Percentiles rank a stretch among this genome's conserved stretches.
These are phyloP conservation scores for Thomomys bottae DNA, from an alignment of 2,113 vertebrate species.

Conservation along the genomic window DNA sequence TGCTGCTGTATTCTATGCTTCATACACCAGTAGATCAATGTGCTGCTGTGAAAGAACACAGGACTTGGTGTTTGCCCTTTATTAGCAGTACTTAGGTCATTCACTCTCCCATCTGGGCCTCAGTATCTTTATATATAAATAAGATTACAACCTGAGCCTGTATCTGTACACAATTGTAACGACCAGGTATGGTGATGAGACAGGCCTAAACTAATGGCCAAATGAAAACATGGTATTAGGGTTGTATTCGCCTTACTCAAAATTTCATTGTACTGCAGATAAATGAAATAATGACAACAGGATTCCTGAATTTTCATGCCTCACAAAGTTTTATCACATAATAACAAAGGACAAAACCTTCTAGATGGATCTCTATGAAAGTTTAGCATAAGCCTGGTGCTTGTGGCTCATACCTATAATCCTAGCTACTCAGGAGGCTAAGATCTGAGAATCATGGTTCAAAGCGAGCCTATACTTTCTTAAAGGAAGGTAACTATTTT, in stretches of 20 bases:
- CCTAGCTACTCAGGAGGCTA: too few relatives aligned
- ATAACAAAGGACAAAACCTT: not conserved
- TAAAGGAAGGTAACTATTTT: too few relatives aligned
- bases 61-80: not conserved
- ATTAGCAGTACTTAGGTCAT: not conserved
- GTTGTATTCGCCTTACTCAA: slow-evolving; percentile 21
- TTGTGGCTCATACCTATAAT: too few relatives aligned
- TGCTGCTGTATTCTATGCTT: not conserved
- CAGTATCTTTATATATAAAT: slow-evolving; percentile 27
- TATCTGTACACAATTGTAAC: not conserved
- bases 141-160: not conserved
- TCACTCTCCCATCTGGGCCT: not conserved
- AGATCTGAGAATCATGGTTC: too few relatives aligned
- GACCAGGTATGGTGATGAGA: not conserved
- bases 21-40: not conserved
- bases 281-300: slow-evolving; percentile 29
- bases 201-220: not conserved
- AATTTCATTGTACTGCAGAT: slow-evolving; percentile 33
- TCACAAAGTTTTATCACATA: slow-evolving; percentile 35
- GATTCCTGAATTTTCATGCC: slow-evolving; percentile 9
- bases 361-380: not conserved
- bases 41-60: not conserved
- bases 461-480: too few relatives aligned
- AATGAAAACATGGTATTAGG: not conserved
- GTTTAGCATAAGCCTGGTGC: not conserved